Evolutionary conservation across 2,113 vertebrate species (phyloP).

Genomic region (Chaetops frenatus): DNA sequence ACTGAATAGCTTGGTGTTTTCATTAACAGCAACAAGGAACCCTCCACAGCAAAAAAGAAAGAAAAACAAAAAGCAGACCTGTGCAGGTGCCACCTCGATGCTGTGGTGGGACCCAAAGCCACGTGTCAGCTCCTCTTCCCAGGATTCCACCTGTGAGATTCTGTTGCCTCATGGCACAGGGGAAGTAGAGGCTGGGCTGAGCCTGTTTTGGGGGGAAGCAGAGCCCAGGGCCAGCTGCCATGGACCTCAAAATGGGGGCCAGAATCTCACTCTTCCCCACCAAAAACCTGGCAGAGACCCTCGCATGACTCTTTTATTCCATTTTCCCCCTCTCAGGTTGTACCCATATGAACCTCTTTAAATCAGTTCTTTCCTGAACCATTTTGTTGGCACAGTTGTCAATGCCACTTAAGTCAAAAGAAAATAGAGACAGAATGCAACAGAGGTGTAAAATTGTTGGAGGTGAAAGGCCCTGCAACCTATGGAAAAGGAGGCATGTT

Average conservation of each 20-base stretch:
- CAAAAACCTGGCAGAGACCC: neutral
- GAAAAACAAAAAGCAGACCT: neutral
- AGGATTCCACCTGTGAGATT: no score
- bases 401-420: neutral
- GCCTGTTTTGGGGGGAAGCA: neutral
- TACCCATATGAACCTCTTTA: neutral
- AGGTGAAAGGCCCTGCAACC: neutral
- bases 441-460: neutral
- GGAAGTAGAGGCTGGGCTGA: neutral
- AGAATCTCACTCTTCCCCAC: neutral
- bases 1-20: neutral
- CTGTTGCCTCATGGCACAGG: accelerated
- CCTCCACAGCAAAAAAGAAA: neutral
- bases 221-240: neutral
- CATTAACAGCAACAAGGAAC: neutral
- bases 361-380: neutral
- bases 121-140: neutral
- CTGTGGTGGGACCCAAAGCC: neutral
- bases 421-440: neutral
- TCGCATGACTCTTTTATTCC: neutral
- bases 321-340: neutral
- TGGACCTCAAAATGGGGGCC: neutral
- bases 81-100: neutral
- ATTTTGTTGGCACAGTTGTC: neutral
- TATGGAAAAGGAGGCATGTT: neutral